Percentiles rank a stretch among this genome's conserved stretches.
Evolutionary conservation across 2,888 invertebrate species (phyloP).

Genomic region (Silvanus unidentatus): DNA sequence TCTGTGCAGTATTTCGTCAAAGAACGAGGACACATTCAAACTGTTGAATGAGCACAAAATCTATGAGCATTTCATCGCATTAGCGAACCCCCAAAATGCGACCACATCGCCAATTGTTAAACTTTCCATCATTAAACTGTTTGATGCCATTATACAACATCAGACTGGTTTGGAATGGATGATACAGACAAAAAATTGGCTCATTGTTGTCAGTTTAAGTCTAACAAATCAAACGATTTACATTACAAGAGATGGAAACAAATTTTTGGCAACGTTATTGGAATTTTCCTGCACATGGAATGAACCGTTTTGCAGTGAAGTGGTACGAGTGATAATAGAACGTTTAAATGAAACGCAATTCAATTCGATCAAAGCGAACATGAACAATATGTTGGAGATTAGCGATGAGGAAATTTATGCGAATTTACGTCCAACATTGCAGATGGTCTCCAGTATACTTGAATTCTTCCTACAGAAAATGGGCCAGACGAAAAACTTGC

Average conservation of each 20-base stretch:
- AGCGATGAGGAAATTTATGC: slow-evolving; percentile 50
- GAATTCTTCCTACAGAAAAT: slow-evolving; percentile 39
- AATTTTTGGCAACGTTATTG: slow-evolving; percentile 56
- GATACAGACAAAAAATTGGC: slow-evolving; percentile 58
- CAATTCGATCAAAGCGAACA: slow-evolving; percentile 29
- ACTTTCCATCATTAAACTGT: slow-evolving; percentile 61
- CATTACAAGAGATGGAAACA: slow-evolving; percentile 62
- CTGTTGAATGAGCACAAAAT: slow-evolving; percentile 49
- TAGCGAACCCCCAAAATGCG: neutral
- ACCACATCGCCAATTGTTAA: slow-evolving; percentile 41
- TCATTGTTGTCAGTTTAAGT: slow-evolving; percentile 56
- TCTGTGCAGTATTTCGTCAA: slow-evolving; percentile 54
- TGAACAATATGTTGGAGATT: slow-evolving; percentile 37
- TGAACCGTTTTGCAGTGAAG: slow-evolving; percentile 49
- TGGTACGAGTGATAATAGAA: slow-evolving; percentile 52
- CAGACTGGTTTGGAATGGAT: slow-evolving; percentile 62
- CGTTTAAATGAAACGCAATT: slow-evolving; percentile 56
- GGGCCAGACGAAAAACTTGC: slow-evolving; percentile 39
- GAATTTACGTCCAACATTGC: slow-evolving; percentile 53
- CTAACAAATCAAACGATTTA: slow-evolving; percentile 66
- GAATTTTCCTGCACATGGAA: slow-evolving; percentile 53
- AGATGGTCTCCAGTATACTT: slow-evolving; percentile 53
- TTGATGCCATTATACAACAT: slow-evolving; percentile 56
- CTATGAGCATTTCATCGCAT: slow-evolving; percentile 38
- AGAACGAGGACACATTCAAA: slow-evolving; percentile 56